phyloP scores from a whole-genome alignment of 2,113 vertebrate genomes.

The Chaenogobius annularis region DNA sequence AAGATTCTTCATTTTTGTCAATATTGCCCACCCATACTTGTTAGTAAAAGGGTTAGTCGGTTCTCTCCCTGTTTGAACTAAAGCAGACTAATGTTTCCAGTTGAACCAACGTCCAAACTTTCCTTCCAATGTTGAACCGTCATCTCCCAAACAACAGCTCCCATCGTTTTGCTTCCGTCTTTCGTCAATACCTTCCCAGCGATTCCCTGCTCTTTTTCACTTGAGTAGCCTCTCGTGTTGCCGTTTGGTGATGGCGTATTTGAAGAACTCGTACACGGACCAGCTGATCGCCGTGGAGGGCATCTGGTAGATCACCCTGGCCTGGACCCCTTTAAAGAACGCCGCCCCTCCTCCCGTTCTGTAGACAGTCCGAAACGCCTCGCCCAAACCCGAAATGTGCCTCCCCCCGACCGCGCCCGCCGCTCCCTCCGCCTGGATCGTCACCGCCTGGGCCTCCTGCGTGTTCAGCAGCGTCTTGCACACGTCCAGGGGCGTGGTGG shows the following conservation, averaged over 20 bases:
- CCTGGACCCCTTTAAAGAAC: constrained; percentile 96
- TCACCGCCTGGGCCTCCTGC: constrained; percentile 90
- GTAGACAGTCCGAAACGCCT: constrained; percentile 97
- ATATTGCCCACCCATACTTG: too few relatives aligned
- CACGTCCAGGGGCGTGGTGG: constrained; percentile 95
- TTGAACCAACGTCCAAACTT: background rate
- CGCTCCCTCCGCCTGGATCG: constrained; percentile 29
- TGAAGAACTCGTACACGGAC: constrained; percentile 99
- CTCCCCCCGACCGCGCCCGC: constrained; percentile 33
- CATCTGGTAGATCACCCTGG: constrained; percentile 96
- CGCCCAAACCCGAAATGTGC: constrained; percentile 92
- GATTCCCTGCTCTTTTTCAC: constrained; percentile 12
- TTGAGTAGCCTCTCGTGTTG: constrained; percentile 81
- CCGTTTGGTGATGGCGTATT: constrained; percentile 91
- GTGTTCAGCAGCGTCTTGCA: constrained; percentile 99
- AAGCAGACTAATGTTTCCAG: background rate
- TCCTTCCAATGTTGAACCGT: background rate
- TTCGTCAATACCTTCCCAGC: background rate
- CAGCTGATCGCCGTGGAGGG: constrained; percentile 97
- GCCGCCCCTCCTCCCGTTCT: constrained; percentile 88
- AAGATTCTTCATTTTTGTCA: too few relatives aligned
- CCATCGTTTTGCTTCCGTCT: background rate
- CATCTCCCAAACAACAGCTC: background rate
- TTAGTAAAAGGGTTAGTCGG: background rate
- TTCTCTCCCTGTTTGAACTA: background rate